Conservation (phyloP, 2,113 vertebrate genomes). For the Calidris pygmaea region DNA sequence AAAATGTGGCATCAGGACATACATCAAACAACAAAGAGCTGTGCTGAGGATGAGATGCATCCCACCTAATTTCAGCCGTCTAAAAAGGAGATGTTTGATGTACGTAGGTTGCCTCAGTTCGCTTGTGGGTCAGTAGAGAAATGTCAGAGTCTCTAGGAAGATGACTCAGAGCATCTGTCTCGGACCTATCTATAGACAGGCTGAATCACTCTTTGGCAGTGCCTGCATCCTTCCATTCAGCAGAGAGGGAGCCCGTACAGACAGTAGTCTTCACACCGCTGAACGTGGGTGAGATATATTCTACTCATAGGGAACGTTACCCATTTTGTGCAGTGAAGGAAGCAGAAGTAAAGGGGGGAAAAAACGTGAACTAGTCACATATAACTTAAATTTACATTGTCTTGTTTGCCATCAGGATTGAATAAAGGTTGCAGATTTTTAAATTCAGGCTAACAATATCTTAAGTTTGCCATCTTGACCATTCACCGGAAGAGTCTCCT, state of each 20-base stretch:
- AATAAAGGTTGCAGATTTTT: neutral
- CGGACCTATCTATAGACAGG: neutral
- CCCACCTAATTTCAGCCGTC: neutral
- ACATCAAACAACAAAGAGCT: neutral
- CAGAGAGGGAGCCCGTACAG: neutral
- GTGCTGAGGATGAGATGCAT: neutral
- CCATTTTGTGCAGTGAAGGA: neutral
- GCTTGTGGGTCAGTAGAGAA: neutral
- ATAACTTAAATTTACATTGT: neutral
- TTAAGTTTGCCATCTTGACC: neutral
- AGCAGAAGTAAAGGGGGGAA: neutral
- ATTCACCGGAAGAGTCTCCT: neutral
- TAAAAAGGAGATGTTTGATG: neutral
- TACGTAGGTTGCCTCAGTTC: neutral
- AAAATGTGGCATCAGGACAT: neutral
- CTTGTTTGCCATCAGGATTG: neutral
- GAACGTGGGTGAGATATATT: neutral
- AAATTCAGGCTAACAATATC: neutral
- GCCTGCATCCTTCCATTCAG: neutral
- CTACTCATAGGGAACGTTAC: neutral
- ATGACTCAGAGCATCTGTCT: neutral
- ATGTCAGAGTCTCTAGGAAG: neutral
- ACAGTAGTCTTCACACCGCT: neutral
- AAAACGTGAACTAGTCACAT: neutral
- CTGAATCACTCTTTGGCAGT: neutral